Conservation (phyloP, 92 coral and sea anemone genomes). For the Palythoa grandis region DNA sequence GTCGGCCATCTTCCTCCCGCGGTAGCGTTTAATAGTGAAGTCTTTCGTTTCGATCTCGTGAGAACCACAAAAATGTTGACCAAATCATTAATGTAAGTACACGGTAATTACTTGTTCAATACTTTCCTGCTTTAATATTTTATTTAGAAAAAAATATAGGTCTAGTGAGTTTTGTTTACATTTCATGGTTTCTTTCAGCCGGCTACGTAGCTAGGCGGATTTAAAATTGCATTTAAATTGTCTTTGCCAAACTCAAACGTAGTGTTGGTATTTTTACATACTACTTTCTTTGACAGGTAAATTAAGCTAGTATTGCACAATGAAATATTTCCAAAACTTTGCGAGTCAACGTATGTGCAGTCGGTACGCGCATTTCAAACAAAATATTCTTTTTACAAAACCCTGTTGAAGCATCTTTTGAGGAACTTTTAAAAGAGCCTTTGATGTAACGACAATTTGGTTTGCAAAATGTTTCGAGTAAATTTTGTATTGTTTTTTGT, state of each 20-base stretch:
- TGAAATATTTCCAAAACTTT: background rate
- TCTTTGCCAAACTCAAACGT: background rate
- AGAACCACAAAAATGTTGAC: background rate
- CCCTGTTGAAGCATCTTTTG: background rate
- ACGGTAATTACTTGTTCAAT: background rate
- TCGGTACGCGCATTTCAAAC: background rate
- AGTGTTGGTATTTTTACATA: background rate
- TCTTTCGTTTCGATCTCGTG: background rate
- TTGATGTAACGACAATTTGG: too few species aligned
- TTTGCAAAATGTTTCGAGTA: too few species aligned
- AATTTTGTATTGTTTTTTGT: too few species aligned
- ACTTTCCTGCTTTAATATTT: background rate
- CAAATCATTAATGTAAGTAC: slow-evolving; percentile 12
- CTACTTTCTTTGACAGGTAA: background rate
- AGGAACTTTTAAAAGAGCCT: background rate
- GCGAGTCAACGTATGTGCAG: background rate
- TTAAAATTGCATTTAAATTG: background rate
- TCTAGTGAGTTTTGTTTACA: slow-evolving; percentile 22
- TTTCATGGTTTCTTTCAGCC: background rate
- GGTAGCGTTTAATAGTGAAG: background rate
- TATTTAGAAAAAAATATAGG: slow-evolving; percentile 12
- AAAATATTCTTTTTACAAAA: too few species aligned
- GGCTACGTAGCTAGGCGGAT: background rate
- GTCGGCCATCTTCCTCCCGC: background rate
- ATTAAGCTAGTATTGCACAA: background rate